Base-by-base conservation (phyloP, 2,888 invertebrate species). In the Caenorhabditis macrosperma region DNA sequence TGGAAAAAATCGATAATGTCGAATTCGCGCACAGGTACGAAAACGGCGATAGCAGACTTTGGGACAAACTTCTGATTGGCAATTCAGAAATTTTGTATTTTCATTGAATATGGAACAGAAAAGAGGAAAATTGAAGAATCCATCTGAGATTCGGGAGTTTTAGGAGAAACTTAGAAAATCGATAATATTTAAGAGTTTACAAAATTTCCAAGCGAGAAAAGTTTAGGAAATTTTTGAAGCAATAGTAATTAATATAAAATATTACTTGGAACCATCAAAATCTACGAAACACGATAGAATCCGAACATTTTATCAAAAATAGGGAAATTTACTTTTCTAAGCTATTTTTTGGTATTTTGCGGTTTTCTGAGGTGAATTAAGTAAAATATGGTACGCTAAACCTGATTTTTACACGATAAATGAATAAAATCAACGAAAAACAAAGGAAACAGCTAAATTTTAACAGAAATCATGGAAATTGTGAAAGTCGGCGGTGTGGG, bases 401-500 rank as follows among this genome's bases (percentile, higher is more conserved):
- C 5, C 20, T 54, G 17, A 30, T 9, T 54, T 54, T 54, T n/a
- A 6, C n/a, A 30, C 17, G 5, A 28, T 30, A 30, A 30, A 9
- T 46, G 20, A 20, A 20, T 20, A 46, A 10, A 5, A 38, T 38
- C 38, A 38, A 15, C 2, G 22, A 46, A 46, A 46, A 46, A 46
- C 20, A 46, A 46, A 3, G 22, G 20, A 20, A 46, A 46, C n/a
- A n/a, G n/a, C n/a, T n/a, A n/a, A n/a, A n/a, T n/a, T n/a, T n/a
- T n/a, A n/a, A n/a, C n/a, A n/a, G 28, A 71, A 61, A 28, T 6
- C 12, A 10, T 17, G 17, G 33, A 61, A 50, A 33, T 12, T 35
- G 50, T 15, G 46, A 22, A 44, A 24, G 41, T 52, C 69, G 69
- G 55, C 69, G 55, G 69, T 69, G 10, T 26, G 4, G 55, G 46